Conservation (phyloP, 1,140 invertebrate species). For the Procambarus virginalis region DNA sequence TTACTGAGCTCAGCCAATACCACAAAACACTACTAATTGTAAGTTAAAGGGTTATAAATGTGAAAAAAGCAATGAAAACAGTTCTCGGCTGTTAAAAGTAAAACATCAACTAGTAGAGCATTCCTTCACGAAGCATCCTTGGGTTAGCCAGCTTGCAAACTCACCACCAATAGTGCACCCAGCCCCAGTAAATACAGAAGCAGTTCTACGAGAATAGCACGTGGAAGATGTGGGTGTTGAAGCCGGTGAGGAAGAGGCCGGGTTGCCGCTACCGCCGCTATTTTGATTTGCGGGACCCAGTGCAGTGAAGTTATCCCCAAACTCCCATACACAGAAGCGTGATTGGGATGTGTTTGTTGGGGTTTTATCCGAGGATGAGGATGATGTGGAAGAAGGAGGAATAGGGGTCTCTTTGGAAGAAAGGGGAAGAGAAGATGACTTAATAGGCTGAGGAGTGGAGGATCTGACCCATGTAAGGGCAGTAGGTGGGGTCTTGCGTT, state of each 20-base stretch:
- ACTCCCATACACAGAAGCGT: conserved; percentile 70
- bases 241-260: conserved; percentile 57
- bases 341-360: conserved; percentile 64
- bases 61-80: conserved; percentile 36
- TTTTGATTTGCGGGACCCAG: conserved; percentile 64
- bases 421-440: conserved; percentile 47
- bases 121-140: conserved; percentile 52
- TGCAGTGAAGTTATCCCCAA: conserved; percentile 70
- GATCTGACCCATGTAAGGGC: conserved; percentile 61
- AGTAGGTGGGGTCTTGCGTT: conserved; percentile 62
- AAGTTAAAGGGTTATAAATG: conserved; percentile 23
- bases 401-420: conserved; percentile 48
- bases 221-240: conserved; percentile 67
- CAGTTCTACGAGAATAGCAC: conserved; percentile 66
- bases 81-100: conserved; percentile 50
- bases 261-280: conserved; percentile 56
- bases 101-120: conserved; percentile 56
- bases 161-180: conserved; percentile 65
- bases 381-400: conserved; percentile 65
- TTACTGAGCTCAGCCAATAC: conserved; percentile 18
- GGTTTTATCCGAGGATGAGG: conserved; percentile 70
- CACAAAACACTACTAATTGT: conserved; percentile 12
- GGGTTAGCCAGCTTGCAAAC: conserved; percentile 62
- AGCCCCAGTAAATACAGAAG: conserved; percentile 68
- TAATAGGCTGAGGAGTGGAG: conserved; percentile 64